Base-by-base conservation (phyloP, 2,113 vertebrate species). In the Pipa parva region DNA sequence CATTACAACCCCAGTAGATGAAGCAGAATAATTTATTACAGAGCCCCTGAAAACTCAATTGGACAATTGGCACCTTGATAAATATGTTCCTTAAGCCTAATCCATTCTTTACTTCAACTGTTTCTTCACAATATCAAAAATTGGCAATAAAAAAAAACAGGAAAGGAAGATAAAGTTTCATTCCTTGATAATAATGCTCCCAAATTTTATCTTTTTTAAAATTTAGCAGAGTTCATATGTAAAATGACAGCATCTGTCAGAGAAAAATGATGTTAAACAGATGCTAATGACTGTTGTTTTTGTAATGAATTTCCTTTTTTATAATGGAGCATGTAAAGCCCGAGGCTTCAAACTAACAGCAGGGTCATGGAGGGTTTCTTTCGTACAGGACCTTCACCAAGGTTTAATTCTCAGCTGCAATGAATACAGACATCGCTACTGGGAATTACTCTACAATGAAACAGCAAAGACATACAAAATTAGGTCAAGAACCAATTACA, bases 241-340 rank as follows among this genome's bases (percentile, higher is more conserved):
- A 17, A n/a, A 42, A 42, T 42, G 39, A 42, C 39, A 42, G 39
- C 15, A n/a, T n/a, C 5, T 42, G 39, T 42, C 39, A n/a, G 39
- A 7, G 17, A 15, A 3, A 42, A 13, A 42, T 6, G 15, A n/a
- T 42, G 39, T n/a, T 42, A 42, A 42, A 42, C 8, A 18, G 60
- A 61, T 70, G 66, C 50, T 70, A 70, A 70, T 70, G 60, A 39
- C 60, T 70, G 58, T 58, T n/a, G 54, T 61, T 25, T 52, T 61
- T 54, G 48, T 61, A 70, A 61, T 60, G 48, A 69, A 59, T 59
- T 68, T 59, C 27, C 20, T 51, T 36, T 61, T 61, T 54, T 46
- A 33, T 60, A 29, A 42, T 48, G 31, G 66, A 33, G 28, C 36
- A 45, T 54, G 66, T 54, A 39, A 45, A 61, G 66, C 66, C 66